phyloP scores from a whole-genome alignment of 2,888 invertebrate genomes.

The Hydraecia micacea region DNA sequence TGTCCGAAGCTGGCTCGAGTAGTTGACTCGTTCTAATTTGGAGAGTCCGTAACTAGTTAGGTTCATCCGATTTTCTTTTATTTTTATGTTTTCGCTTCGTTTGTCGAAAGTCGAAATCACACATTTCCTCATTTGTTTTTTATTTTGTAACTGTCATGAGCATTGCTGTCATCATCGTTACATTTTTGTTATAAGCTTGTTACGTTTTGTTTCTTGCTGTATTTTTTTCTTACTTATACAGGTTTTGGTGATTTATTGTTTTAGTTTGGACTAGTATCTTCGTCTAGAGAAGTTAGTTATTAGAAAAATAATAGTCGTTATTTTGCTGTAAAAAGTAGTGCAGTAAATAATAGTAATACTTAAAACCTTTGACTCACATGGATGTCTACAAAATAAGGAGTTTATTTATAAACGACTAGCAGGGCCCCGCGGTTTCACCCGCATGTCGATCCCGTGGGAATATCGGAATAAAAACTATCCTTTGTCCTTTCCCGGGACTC shows the following conservation, averaged over 20 bases:
- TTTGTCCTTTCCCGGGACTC: too few relatives aligned
- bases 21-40: slow-evolving; percentile 44
- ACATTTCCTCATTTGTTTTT: slow-evolving; percentile 15
- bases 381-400: not conserved
- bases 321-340: not conserved
- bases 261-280: too few relatives aligned
- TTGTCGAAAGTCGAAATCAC: slow-evolving; percentile 21
- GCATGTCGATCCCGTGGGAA: too few relatives aligned
- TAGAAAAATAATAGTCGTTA: not conserved
- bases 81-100: slow-evolving; percentile 41
- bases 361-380: not conserved
- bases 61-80: slow-evolving; percentile 29
- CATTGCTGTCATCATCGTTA: not conserved
- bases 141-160: slow-evolving; percentile 1
- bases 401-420: not conserved
- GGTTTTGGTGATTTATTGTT: not conserved
- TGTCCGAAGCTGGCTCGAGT: slow-evolving; percentile 10
- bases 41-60: slow-evolving; percentile 41
- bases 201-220: not conserved
- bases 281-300: not conserved
- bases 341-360: not conserved
- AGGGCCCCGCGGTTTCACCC: too few relatives aligned
- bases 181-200: too few relatives aligned
- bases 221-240: not conserved
- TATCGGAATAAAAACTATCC: too few relatives aligned